Evolutionary conservation across 2,113 vertebrate species (phyloP).

Genomic region (Pachypanchax playfairii): DNA sequence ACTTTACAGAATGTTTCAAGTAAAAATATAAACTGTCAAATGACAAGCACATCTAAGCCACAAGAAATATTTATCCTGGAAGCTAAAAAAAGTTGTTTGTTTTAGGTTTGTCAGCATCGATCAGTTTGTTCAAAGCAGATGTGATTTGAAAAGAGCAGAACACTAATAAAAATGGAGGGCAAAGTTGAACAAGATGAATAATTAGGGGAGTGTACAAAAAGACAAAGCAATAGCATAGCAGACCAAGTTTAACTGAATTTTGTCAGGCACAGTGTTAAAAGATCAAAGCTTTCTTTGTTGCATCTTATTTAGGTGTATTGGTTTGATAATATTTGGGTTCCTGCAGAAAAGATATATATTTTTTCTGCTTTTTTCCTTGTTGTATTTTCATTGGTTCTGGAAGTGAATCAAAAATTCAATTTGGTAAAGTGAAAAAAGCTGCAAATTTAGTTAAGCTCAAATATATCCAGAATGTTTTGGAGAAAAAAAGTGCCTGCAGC

Average conservation of each 20-base stretch:
- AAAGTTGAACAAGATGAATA: constrained; percentile 43
- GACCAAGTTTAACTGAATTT: constrained; percentile 58
- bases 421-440: constrained; percentile 33
- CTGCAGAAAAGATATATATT: constrained; percentile 47
- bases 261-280: constrained; percentile 17
- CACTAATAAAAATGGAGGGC: constrained; percentile 31
- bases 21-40: not conserved
- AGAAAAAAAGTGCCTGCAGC: constrained; percentile 16
- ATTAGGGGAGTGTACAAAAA: constrained; percentile 34
- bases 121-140: constrained; percentile 41
- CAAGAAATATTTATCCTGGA: constrained; percentile 29
- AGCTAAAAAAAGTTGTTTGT: constrained; percentile 37
- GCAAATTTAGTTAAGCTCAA: constrained; percentile 28
- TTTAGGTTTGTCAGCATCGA: constrained; percentile 42
- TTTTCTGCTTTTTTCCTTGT: not conserved
- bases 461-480: not conserved
- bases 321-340: constrained; percentile 36
- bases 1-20: not conserved
- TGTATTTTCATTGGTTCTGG: constrained; percentile 42
- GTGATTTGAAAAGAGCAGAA: constrained; percentile 30
- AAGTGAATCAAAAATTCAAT: constrained; percentile 3
- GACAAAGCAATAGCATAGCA: constrained; percentile 31
- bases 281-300: constrained; percentile 32
- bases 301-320: constrained; percentile 48
- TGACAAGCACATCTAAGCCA: not conserved